These are phyloP conservation scores for Aphis craccivora DNA, from an alignment of 1,140 invertebrate species.

Conservation along the genomic window DNA sequence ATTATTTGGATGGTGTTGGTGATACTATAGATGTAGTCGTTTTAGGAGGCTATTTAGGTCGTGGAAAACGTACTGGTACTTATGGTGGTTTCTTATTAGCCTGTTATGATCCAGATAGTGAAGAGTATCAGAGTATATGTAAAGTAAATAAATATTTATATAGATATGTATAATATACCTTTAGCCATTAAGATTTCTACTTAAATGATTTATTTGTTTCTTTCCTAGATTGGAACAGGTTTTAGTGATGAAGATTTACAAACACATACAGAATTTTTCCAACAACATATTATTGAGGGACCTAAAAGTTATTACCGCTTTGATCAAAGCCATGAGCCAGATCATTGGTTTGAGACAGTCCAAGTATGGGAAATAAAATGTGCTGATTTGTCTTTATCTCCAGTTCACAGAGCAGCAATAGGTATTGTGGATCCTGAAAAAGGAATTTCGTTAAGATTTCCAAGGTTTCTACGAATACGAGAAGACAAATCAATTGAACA, in stretches of 20 bases:
- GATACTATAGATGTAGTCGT: slow-evolving; percentile 96
- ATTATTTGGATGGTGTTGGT: slow-evolving; percentile 94
- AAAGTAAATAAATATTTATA: slow-evolving; percentile 70
- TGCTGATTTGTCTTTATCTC: slow-evolving; percentile 96
- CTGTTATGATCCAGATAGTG: slow-evolving; percentile 93
- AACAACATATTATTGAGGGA: slow-evolving; percentile 76
- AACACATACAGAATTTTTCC: slow-evolving; percentile 79
- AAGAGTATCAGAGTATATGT: slow-evolving; percentile 93
- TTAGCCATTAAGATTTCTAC: neutral
- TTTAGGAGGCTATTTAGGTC: slow-evolving; percentile 93
- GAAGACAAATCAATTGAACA: slow-evolving; percentile 95
- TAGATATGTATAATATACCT: neutral
- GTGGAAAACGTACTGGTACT: slow-evolving; percentile 90
- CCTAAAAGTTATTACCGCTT: slow-evolving; percentile 89
- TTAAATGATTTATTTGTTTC: slow-evolving; percentile 59
- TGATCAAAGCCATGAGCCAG: slow-evolving; percentile 80
- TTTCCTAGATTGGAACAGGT: slow-evolving; percentile 90
- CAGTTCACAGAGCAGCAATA: slow-evolving; percentile 87
- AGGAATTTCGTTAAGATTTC: slow-evolving; percentile 96
- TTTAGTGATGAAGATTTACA: slow-evolving; percentile 93
- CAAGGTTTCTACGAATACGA: slow-evolving; percentile 88
- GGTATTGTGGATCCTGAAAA: slow-evolving; percentile 91
- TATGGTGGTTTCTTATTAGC: slow-evolving; percentile 97
- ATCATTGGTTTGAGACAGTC: slow-evolving; percentile 93
- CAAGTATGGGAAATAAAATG: slow-evolving; percentile 99